Evolutionary conservation across 2,797 vertebrate genomes (phyloP).

Genomic region (Huso huso): DNA sequence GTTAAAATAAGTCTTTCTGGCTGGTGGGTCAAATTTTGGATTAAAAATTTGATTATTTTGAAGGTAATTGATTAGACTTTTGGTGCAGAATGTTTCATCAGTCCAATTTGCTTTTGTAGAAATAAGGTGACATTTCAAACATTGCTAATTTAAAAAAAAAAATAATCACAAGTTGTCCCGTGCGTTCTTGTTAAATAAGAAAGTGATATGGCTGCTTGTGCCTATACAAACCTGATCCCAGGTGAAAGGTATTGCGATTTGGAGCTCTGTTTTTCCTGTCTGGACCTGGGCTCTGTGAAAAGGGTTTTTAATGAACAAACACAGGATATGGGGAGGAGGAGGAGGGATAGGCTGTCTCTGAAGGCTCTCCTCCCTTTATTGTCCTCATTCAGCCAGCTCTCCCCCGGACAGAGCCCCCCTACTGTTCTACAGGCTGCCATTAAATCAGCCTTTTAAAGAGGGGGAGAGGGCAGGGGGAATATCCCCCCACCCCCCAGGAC

Average conservation of each 20-base stretch:
- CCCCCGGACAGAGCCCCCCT: conserved; percentile 1
- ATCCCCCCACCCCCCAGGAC: neutral
- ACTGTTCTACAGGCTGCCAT: conserved; percentile 5
- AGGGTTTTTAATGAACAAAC: conserved; percentile 14
- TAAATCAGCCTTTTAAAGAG: conserved; percentile 4
- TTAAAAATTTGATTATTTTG: too few relatives aligned
- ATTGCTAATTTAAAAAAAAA: too few relatives aligned
- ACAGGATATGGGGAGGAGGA: conserved; percentile 10
- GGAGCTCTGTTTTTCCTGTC: conserved; percentile 3
- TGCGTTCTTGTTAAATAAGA: too few relatives aligned
- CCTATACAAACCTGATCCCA: neutral
- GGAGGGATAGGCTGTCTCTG: neutral
- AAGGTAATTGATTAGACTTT: too few relatives aligned
- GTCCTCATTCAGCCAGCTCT: conserved; percentile 4
- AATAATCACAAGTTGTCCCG: too few relatives aligned
- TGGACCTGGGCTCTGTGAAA: conserved; percentile 12
- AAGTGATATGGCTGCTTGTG: too few relatives aligned
- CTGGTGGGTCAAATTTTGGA: too few relatives aligned
- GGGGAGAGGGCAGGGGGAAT: neutral
- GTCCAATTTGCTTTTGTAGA: too few relatives aligned
- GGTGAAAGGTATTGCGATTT: conserved; percentile 4
- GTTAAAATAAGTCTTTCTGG: too few relatives aligned
- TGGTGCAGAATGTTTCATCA: too few relatives aligned
- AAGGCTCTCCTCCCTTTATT: conserved; percentile 19
- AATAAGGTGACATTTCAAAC: too few relatives aligned